phyloP scores from a whole-genome alignment of 2,797 vertebrate genomes.

The Hippopotamyrus pictus region DNA sequence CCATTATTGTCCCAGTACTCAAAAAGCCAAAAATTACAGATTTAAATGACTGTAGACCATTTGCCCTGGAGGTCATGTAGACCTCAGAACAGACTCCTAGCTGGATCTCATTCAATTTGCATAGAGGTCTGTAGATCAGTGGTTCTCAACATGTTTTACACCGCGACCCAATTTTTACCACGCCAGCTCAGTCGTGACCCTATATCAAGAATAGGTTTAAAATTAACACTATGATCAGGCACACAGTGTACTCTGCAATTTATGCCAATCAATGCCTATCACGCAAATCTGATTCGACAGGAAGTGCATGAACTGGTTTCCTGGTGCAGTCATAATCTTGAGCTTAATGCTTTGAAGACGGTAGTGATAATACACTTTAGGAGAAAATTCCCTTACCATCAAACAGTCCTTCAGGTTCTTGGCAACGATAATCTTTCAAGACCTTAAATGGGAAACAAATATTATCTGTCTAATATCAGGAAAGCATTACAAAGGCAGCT shows the following conservation, averaged over 20 bases:
- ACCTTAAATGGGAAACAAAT: background rate
- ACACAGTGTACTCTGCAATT: background rate
- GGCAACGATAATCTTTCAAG: background rate
- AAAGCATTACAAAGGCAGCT: background rate
- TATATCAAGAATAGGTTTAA: background rate
- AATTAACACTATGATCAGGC: background rate
- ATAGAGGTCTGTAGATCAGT: background rate
- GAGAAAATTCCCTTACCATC: background rate
- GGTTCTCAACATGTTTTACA: background rate
- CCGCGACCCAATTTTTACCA: background rate
- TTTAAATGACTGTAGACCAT: background rate
- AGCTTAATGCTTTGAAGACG: background rate
- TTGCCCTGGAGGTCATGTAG: background rate
- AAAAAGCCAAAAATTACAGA: background rate
- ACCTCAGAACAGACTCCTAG: background rate
- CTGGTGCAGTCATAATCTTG: background rate
- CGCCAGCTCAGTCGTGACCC: background rate
- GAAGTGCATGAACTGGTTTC: background rate
- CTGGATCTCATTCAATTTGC: background rate
- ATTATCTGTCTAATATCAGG: background rate
- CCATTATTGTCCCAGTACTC: background rate
- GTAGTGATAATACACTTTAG: background rate
- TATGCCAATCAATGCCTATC: background rate
- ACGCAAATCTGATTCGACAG: background rate
- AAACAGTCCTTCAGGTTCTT: background rate